phyloP scores from a whole-genome alignment of 2,113 vertebrate species.

The Planiliza haematocheilus region DNA sequence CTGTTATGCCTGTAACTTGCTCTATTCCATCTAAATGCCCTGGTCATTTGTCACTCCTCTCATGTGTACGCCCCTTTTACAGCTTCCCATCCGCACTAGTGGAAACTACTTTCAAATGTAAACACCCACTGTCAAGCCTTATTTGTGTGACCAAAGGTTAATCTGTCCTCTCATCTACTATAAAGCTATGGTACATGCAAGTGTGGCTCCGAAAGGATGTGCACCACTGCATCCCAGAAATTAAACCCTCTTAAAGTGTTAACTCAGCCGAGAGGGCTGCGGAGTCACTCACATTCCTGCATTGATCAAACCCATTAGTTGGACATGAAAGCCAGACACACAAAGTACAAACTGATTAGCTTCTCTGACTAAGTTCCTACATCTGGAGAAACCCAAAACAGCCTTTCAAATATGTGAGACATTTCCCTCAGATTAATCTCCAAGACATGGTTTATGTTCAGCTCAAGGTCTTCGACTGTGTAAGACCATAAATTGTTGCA shows the following conservation, averaged over 20 bases:
- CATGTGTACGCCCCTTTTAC: too few species aligned
- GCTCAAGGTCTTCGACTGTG: slow-evolving; percentile 30
- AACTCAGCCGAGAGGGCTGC: slow-evolving; percentile 14
- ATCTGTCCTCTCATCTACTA: not conserved
- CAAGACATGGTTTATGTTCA: slow-evolving; percentile 46
- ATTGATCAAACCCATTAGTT: slow-evolving; percentile 54
- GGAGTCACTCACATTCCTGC: slow-evolving; percentile 56
- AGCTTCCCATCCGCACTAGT: too few species aligned
- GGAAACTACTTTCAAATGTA: too few species aligned
- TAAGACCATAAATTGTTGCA: slow-evolving; percentile 26
- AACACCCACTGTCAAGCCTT: not conserved
- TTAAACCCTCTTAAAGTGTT: not conserved
- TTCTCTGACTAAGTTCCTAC: slow-evolving; percentile 26
- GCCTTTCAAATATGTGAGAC: slow-evolving; percentile 42
- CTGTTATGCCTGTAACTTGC: too few species aligned
- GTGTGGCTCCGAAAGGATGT: not conserved
- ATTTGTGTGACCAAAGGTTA: not conserved
- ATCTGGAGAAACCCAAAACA: slow-evolving; percentile 61
- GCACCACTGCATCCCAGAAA: slow-evolving; percentile 10
- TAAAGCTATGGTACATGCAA: not conserved
- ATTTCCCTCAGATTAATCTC: slow-evolving; percentile 43
- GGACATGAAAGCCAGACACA: slow-evolving; percentile 25
- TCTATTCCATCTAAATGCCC: too few species aligned
- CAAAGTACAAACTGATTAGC: slow-evolving; percentile 37
- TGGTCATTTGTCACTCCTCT: too few species aligned